These are phyloP conservation scores for Montifringilla adamsi DNA, from an alignment of 2,113 vertebrate genomes.

Conservation along the genomic window DNA sequence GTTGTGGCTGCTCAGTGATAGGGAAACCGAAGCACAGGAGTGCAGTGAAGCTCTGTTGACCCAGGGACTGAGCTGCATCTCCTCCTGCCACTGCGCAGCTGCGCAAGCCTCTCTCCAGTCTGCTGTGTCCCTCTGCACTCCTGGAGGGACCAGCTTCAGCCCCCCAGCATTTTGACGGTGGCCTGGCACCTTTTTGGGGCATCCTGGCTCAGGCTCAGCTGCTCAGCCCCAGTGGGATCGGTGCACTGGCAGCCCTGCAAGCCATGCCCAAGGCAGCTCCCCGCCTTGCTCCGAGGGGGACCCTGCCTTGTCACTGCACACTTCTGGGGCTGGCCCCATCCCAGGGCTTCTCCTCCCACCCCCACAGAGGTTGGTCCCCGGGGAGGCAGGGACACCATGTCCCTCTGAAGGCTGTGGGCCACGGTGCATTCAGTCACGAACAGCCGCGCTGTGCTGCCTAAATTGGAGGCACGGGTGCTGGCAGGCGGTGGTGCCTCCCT, in stretches of 20 bases:
- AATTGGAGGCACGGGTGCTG: background rate
- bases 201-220: background rate
- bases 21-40: fast-evolving
- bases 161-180: fast-evolving
- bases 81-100: background rate
- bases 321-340: background rate
- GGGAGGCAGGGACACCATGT: background rate
- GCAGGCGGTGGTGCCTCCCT: background rate
- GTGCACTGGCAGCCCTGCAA: background rate
- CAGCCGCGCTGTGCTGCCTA: background rate
- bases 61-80: background rate
- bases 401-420: background rate
- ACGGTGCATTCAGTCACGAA: background rate
- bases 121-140: background rate
- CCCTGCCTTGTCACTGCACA: fast-evolving
- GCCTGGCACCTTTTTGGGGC: background rate
- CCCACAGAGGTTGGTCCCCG: background rate
- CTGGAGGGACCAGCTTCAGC: background rate
- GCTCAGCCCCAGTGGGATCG: fast-evolving
- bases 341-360: background rate
- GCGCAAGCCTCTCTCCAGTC: background rate
- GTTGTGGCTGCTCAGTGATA: background rate
- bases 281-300: fast-evolving
- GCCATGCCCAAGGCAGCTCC: background rate
- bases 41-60: background rate